Base-by-base conservation (phyloP, 1,140 invertebrate species). In the Zaprionus lachaisei region DNA sequence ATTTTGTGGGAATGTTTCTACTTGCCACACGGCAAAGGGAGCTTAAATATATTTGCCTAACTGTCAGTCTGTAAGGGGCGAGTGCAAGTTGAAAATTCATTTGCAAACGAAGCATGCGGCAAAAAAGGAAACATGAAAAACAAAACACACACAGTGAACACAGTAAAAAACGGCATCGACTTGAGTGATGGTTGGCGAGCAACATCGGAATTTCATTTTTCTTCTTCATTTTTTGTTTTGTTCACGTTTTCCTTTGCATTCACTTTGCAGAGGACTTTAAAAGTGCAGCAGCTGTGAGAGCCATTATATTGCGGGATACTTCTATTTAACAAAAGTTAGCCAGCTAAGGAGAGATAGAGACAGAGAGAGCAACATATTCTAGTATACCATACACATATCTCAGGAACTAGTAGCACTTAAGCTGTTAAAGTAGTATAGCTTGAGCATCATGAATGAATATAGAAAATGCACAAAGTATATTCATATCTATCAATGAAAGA, bases 171-270 rank as follows among this genome's bases (percentile, higher is more conserved):
- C 54, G 44, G 44, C 72, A 69, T 67, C 20, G 66, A 68, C 83
- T 87, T 87, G 84, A 87, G 55, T 84, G 79, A 90, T 90, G 79
- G 79, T 63, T 56, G 34, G 70, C 38, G 60, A 72, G 61, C 57
- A 37, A 61, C 74, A 69, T 7, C 5, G 72, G 81, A 90, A 89
- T 90, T 70, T 69, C 55, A 79, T 74, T 90, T 89, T 70, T 77
- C 47, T 58, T 34, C 44, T 67, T 31, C 24, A 15, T 41, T 24
- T 37, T 44, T 20, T 22, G 14, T 26, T 3, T 47, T 20, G 4
- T 17, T 17, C 2, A 17, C n/a, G 6, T 34, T 60, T 28, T 17
- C 22, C n/a, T 81, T 85, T 51, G 55, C 24, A 17, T 24, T 22
- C 12, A 12, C 17, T 17, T 47, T 47, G 41, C 17, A 0, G 20